These are phyloP conservation scores for Syngnathoides biaculeatus DNA, from an alignment of 2,113 vertebrate genomes.

Conservation along the genomic window DNA sequence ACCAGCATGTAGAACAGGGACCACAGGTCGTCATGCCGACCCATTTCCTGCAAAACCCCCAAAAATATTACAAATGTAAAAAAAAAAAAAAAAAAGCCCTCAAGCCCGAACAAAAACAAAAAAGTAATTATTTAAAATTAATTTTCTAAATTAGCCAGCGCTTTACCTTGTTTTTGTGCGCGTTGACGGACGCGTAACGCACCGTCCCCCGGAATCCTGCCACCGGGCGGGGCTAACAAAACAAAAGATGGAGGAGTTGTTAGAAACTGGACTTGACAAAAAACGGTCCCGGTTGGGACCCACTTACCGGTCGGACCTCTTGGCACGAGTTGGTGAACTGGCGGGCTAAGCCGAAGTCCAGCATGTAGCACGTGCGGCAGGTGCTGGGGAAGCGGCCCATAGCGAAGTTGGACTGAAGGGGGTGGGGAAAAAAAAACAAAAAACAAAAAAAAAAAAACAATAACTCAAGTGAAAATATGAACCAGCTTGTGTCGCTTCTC, in stretches of 20 bases:
- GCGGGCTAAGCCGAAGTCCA: conserved; percentile 97
- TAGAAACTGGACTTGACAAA: too few relatives aligned
- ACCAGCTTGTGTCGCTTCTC: too few relatives aligned
- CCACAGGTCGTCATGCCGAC: conserved; percentile 97
- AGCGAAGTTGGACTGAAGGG: conserved; percentile 92
- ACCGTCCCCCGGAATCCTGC: conserved; percentile 97
- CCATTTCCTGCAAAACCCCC: conserved; percentile 98
- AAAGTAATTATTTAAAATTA: too few relatives aligned
- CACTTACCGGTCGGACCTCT: conserved; percentile 96
- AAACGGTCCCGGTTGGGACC: neutral
- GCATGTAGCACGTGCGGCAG: conserved; percentile 96
- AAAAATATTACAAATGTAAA: too few relatives aligned
- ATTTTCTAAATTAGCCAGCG: too few relatives aligned
- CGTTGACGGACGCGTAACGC: conserved; percentile 94
- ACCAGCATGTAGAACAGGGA: conserved; percentile 99
- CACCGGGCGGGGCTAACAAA: conserved; percentile 86
- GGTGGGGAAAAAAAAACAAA: too few relatives aligned
- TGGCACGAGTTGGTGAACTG: conserved; percentile 98
- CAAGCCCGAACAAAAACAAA: too few relatives aligned
- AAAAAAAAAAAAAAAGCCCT: too few relatives aligned
- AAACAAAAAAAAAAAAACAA: conserved; percentile 1
- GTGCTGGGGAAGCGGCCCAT: conserved; percentile 98
- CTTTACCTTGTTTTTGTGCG: conserved; percentile 93
- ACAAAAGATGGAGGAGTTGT: conserved; percentile 23
- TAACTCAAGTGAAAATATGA: neutral